These are phyloP conservation scores for Leptopilina syphax DNA, from an alignment of 2,888 invertebrate species.

Conservation along the genomic window DNA sequence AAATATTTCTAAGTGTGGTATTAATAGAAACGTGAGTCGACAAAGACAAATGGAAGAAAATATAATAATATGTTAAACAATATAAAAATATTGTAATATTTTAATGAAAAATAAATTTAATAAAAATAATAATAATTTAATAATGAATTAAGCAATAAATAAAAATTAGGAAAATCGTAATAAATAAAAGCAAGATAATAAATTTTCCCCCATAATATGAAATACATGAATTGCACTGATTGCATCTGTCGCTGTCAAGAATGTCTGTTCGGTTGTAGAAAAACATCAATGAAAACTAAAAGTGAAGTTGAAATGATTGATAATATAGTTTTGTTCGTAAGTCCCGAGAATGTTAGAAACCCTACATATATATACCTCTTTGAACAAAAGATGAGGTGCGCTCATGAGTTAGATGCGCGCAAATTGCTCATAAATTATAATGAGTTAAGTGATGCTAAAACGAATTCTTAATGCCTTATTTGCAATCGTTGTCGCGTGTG, in stretches of 20 bases:
- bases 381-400: slow-evolving; percentile 22
- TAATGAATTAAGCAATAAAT: too few relatives aligned
- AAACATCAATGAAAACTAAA: slow-evolving; percentile 1
- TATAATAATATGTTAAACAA: too few relatives aligned
- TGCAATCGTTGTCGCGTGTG: slow-evolving; percentile 33
- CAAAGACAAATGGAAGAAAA: too few relatives aligned
- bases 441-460: slow-evolving; percentile 41
- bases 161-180: not conserved
- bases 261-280: not conserved
- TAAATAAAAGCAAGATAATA: not conserved
- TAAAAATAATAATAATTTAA: too few relatives aligned
- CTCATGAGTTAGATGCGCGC: slow-evolving; percentile 39
- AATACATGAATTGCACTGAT: slow-evolving; percentile 15
- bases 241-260: slow-evolving; percentile 6
- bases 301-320: slow-evolving; percentile 16
- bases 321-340: not conserved
- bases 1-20: too few relatives aligned
- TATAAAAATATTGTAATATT: too few relatives aligned
- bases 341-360: slow-evolving; percentile 20
- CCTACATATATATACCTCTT: too few relatives aligned
- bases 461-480: slow-evolving; percentile 37
- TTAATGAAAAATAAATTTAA: too few relatives aligned
- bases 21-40: too few relatives aligned
- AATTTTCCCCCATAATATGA: too few relatives aligned
- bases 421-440: slow-evolving; percentile 41